These are phyloP conservation scores for Pungitius pungitius DNA, from an alignment of 2,113 vertebrate species.

Conservation along the genomic window DNA sequence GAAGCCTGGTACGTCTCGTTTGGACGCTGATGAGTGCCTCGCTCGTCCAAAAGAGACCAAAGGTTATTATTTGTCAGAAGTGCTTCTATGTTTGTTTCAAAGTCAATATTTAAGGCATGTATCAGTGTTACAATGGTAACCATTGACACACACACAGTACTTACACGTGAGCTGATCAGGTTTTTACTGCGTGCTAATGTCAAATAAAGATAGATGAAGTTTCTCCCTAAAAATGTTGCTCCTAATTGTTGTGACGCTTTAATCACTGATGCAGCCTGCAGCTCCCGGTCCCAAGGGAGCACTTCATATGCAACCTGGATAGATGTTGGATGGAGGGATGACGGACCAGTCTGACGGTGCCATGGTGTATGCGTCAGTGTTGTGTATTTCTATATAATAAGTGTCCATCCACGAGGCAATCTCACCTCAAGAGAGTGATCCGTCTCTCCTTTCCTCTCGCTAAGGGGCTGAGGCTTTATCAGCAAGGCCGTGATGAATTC, in stretches of 20 bases:
- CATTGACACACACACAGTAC: background rate
- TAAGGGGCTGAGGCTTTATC: slow-evolving; percentile 76
- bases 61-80: too few relatives aligned
- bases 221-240: slow-evolving; percentile 33
- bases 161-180: too few relatives aligned
- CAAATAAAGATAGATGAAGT: slow-evolving; percentile 11
- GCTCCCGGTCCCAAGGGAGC: slow-evolving; percentile 31
- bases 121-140: background rate
- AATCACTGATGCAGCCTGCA: slow-evolving; percentile 50
- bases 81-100: background rate
- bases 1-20: too few relatives aligned
- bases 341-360: slow-evolving; percentile 62
- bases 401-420: slow-evolving; percentile 78
- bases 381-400: slow-evolving; percentile 79
- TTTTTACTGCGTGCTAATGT: background rate
- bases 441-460: slow-evolving; percentile 63
- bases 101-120: background rate
- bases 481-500: slow-evolving; percentile 76
- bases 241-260: slow-evolving; percentile 53
- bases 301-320: slow-evolving; percentile 47
- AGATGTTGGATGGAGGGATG: slow-evolving; percentile 56
- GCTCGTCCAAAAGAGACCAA: background rate
- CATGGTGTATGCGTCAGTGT: slow-evolving; percentile 67
- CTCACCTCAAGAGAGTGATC: slow-evolving; percentile 77
- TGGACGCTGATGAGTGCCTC: too few relatives aligned